Evolutionary conservation across 2,797 vertebrate genomes (phyloP).

Genomic region (Urosaurus nigricauda): DNA sequence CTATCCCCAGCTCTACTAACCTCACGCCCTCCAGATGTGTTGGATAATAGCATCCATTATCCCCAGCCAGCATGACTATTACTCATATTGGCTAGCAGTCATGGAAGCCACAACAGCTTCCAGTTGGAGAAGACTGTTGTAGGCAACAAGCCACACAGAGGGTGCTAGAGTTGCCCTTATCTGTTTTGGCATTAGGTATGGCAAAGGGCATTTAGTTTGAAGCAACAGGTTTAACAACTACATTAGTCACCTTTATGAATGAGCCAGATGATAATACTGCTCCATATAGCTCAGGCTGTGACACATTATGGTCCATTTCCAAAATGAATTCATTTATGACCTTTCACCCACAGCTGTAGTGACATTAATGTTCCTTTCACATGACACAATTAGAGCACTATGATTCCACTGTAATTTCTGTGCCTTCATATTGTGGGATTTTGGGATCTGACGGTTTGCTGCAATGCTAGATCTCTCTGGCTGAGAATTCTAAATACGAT

Average conservation of each 20-base stretch:
- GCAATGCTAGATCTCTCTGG: not conserved
- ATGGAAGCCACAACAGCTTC: not conserved
- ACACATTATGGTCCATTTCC: not conserved
- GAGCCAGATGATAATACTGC: not conserved
- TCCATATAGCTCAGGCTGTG: not conserved
- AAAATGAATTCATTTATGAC: not conserved
- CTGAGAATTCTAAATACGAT: not conserved
- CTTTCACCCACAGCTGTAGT: not conserved
- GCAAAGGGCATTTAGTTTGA: constrained; percentile 10
- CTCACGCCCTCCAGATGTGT: not conserved
- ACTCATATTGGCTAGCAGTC: not conserved
- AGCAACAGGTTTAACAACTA: not conserved
- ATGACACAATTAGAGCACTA: too few species aligned
- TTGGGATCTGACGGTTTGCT: too few species aligned
- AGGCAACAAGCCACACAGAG: not conserved
- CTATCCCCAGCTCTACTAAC: not conserved
- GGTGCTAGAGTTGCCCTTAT: not conserved
- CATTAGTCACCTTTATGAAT: not conserved
- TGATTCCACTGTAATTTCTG: too few species aligned
- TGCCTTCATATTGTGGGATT: too few species aligned
- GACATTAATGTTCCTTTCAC: not conserved
- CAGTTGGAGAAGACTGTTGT: not conserved
- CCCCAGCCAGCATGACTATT: not conserved
- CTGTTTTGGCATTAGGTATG: not conserved
- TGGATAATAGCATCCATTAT: too few species aligned